Base-by-base conservation (phyloP, 2,797 vertebrate genomes). In the Molossus molossus region DNA sequence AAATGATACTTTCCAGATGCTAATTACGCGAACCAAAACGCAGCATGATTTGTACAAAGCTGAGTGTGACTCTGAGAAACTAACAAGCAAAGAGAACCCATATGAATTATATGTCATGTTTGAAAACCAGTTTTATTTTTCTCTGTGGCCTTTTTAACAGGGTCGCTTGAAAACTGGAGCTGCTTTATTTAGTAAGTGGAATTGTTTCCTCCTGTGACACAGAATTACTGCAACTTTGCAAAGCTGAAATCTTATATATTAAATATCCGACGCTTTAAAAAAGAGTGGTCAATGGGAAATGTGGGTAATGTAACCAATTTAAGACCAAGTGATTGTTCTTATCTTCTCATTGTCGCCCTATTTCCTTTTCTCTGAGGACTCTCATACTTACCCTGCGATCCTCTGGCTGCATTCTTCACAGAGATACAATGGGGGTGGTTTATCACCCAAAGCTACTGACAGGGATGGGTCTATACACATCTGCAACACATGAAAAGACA, bases 331-430 rank as follows among this genome's bases (percentile, higher is more conserved):
- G 27, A 37, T 21, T 90, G 37, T 64, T 20, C n/a, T 76, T 65
- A 20, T 79, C 27, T 70, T 37, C 20, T 90, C 11, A 3, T 25
- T 12, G 17, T 23, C 0, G 58, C 73, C 40, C 27, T 67, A 23
- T 88, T 88, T 67, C 48, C 33, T 79, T 69, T 94, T 76, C 76
- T n/a, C 27, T 4, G 15, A 53, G 37, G 45, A 85, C 87, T 21
- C n/a, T 53, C 33, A 94, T 97, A 98, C 99, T 75, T 99, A 99
- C 99, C 99, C 99, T 88, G 99, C 99, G 97, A 99, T 99, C 98
- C 99, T 99, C 98, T 99, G 99, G 98, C 99, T 99, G 98, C 99
- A 99, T 98, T 99, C 99, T 98, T 99, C 99, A 96, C 99, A 99
- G 96, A 99, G 99, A 96, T 99, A 99, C 40, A 99, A 97, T 23